Conservation (phyloP, 2,113 vertebrate genomes). For the Salminus brasiliensis region DNA sequence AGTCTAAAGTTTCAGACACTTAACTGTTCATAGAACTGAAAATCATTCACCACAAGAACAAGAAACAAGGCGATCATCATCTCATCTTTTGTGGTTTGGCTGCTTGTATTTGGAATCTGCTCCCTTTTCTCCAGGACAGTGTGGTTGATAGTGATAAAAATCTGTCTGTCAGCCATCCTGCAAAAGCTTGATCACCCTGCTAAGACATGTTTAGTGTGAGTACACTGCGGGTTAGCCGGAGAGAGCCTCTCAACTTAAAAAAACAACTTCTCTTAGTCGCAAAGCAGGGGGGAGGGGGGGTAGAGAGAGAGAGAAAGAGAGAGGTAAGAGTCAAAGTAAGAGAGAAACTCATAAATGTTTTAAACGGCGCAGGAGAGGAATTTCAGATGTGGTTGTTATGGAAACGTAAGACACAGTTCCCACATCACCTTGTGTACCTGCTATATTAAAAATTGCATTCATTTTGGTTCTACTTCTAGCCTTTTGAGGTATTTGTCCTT, state of each 20-base stretch:
- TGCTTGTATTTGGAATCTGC: background rate
- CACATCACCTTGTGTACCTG: background rate
- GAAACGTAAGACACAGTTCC: background rate
- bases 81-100: background rate
- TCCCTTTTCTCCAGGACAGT: background rate
- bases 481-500: background rate
- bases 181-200: background rate
- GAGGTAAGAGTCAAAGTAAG: background rate
- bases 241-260: background rate
- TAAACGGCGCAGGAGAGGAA: background rate
- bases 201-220: background rate
- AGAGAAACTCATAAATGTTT: background rate
- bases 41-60: no score
- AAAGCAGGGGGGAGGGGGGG: background rate
- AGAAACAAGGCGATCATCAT: background rate
- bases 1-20: no score
- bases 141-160: background rate
- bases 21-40: no score
- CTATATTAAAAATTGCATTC: background rate
- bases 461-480: background rate
- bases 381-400: constrained; percentile 11
- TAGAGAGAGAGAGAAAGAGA: background rate
- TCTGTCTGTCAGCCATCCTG: background rate
- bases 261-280: background rate
- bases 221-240: background rate